Conservation (phyloP, 53 echinoderm and acorn worm species). For the Zoroaster sp. region DNA sequence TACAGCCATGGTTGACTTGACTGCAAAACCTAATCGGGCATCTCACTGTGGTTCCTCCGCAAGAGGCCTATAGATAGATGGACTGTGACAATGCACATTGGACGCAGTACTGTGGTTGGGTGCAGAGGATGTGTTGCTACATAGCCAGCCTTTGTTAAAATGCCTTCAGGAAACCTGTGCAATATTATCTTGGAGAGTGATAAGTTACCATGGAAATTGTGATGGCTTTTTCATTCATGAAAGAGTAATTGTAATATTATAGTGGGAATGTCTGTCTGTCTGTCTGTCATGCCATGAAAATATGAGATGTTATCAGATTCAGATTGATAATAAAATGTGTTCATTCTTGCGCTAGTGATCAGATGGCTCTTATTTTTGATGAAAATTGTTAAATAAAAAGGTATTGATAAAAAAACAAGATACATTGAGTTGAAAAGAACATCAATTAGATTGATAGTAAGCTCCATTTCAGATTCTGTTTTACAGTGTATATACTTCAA, state of each 20-base stretch:
- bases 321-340: too few species aligned
- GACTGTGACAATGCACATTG: background rate
- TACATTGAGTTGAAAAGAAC: too few species aligned
- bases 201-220: background rate
- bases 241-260: background rate
- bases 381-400: too few species aligned
- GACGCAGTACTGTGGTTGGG: background rate
- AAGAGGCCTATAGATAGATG: background rate
- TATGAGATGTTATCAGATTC: background rate
- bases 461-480: too few species aligned
- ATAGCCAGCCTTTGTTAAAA: background rate
- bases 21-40: constrained; percentile 22
- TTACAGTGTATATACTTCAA: too few species aligned
- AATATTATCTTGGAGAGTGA: constrained; percentile 8
- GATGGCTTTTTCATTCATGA: background rate
- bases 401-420: too few species aligned
- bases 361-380: too few species aligned
- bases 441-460: too few species aligned
- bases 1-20: constrained; percentile 7
- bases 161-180: background rate
- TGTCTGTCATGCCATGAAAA: background rate
- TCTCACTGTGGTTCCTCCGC: background rate
- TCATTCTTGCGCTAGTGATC: too few species aligned
- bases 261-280: background rate
- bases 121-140: background rate